These are phyloP conservation scores for Catonia carolina DNA, from an alignment of 2,888 invertebrate species.

Conservation along the genomic window DNA sequence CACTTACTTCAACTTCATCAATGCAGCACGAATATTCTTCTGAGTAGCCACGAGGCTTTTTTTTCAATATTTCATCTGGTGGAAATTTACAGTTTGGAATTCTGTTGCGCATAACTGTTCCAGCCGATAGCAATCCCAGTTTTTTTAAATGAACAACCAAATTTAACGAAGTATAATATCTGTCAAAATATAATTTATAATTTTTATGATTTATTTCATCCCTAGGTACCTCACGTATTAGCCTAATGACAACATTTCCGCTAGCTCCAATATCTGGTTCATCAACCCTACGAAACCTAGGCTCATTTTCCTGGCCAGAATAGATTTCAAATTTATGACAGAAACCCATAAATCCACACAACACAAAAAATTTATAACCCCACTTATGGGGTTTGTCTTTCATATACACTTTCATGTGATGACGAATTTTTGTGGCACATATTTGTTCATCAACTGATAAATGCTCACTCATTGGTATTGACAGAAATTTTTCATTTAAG, in stretches of 20 bases:
- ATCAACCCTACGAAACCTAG: neutral
- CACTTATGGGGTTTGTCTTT: conserved; percentile 26
- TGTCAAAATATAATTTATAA: conserved; percentile 38
- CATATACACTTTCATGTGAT: conserved; percentile 27
- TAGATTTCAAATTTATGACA: conserved; percentile 38
- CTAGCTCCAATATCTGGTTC: conserved; percentile 38
- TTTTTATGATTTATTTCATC: too few relatives aligned
- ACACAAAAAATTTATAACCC: conserved; percentile 38
- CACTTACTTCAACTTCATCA: conserved; percentile 30
- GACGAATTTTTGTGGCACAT: conserved; percentile 30
- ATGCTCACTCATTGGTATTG: conserved; percentile 5
- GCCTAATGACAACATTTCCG: conserved; percentile 38
- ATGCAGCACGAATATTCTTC: conserved; percentile 32
- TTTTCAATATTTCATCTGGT: conserved; percentile 35
- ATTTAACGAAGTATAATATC: conserved; percentile 36
- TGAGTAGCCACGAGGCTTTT: conserved; percentile 34
- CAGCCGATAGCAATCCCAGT: conserved; percentile 36
- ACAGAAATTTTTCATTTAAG: conserved; percentile 2
- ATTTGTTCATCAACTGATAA: conserved; percentile 21
- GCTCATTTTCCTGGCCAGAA: conserved; percentile 23
- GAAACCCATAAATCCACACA: conserved; percentile 36
- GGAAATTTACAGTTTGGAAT: conserved; percentile 38
- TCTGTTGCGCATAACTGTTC: conserved; percentile 37
- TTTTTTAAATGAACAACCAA: conserved; percentile 34
- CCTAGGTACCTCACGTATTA: conserved; percentile 36